Evolutionary conservation across 2,113 vertebrate genomes (phyloP).

Genomic region (Lepisosteus osseus): DNA sequence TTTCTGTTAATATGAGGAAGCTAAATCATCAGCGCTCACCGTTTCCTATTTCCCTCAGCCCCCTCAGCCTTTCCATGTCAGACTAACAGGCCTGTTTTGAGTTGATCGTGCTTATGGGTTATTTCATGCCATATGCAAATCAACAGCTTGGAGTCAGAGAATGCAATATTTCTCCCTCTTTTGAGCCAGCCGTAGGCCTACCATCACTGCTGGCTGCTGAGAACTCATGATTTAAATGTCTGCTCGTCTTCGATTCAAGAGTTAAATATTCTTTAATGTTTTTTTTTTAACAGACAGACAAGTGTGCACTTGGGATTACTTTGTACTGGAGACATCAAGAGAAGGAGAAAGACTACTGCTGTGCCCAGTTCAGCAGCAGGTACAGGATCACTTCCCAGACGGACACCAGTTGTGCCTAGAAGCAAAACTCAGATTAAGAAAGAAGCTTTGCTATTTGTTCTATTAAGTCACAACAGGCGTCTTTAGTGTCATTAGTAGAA

Average conservation of each 20-base stretch:
- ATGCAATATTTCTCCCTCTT: constrained; percentile 10
- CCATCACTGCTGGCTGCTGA: not conserved
- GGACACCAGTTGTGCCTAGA: too few relatives aligned
- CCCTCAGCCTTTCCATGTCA: too few relatives aligned
- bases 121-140: too few relatives aligned
- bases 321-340: constrained; percentile 49
- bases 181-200: constrained; percentile 5
- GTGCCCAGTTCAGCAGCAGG: constrained; percentile 49
- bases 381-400: constrained; percentile 22
- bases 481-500: too few relatives aligned
- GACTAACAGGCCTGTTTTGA: too few relatives aligned
- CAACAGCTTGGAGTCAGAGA: too few relatives aligned
- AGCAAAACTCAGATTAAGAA: too few relatives aligned
- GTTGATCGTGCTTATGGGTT: too few relatives aligned
- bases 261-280: constrained; percentile 1
- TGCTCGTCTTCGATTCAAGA: too few relatives aligned
- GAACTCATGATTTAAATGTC: too few relatives aligned
- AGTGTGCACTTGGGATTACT: constrained; percentile 44
- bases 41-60: not conserved
- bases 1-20: constrained; percentile 20
- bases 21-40: not conserved
- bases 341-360: constrained; percentile 47
- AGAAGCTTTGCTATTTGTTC: too few relatives aligned
- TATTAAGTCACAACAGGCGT: too few relatives aligned
- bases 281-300: constrained; percentile 41